Base-by-base conservation (phyloP, 2,888 invertebrate genomes). In the Frankliniella intonsa region DNA sequence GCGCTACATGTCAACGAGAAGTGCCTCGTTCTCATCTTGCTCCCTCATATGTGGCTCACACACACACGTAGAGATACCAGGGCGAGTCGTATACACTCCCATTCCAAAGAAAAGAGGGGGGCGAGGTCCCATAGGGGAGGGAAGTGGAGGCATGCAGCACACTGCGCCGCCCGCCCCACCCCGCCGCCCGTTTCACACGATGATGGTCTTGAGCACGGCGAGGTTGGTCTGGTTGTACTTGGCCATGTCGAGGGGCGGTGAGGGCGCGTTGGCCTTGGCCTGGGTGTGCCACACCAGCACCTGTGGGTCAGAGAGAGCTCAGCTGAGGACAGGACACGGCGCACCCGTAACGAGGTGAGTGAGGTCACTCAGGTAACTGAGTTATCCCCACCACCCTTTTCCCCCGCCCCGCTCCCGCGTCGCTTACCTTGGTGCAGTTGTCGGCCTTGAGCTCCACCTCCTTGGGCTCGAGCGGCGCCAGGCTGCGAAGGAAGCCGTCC, bases 391-490 rank as follows among this genome's bases (percentile, higher is more conserved):
- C 38, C 38, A 38, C 38, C 38, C 38, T 3, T 5, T 38, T 38
- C 38, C 38, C 38, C 38, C 5, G 3, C 38, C 38, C 38, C 51
- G 51, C 12, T 51, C 7, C 38, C 38, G 38, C 17, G 55, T 8
- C 55, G 55, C 83, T 81, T 85, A 91, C 91, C 89, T 94, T 92
- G 0, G 94, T 92, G 86, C 95, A 96, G 86, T 93, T 92, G 22
- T 91, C 90, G 2, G 95, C 95, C 84, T 92, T 91, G 0, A 95
- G 94, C 87, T 96, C 95, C 81, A 96, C 92, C 81, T 95, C 93
- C 55, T 90, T 89, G 19, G 93, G 86, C 82, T 90, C 90, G 19
- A 95, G 87, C 50, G 85, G 85, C 25, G 90, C 90, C 81, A 95
- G 88, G 85, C 93, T 92, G 81, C 91, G 89, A 38, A 96, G 88